Evolutionary conservation across 35 echinoderm and acorn worm species (phyloP).

Genomic region (Hemicentrotus pulcherrimus): DNA sequence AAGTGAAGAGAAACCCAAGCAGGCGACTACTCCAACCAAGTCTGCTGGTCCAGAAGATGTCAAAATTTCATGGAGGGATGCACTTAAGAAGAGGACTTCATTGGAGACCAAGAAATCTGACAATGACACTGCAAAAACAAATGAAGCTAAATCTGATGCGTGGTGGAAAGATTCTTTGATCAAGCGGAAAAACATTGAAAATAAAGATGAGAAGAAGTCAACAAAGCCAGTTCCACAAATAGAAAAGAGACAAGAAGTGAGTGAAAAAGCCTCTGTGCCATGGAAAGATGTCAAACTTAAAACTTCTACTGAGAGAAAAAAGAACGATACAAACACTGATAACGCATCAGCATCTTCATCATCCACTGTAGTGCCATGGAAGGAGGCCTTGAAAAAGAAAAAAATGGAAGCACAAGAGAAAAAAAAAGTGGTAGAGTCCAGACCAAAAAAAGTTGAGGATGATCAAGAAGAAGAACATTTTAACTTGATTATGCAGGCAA

Average conservation of each 20-base stretch:
- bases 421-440: neutral
- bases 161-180: conserved; percentile 44
- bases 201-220: neutral
- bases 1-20: neutral
- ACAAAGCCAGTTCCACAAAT: conserved; percentile 1
- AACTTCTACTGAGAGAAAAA: neutral
- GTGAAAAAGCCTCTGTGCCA: neutral
- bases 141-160: neutral
- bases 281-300: conserved; percentile 33
- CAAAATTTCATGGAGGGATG: conserved; percentile 11
- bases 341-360: neutral
- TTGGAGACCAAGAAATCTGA: conserved; percentile 17
- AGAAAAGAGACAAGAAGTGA: neutral
- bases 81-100: conserved; percentile 37
- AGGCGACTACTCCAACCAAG: neutral
- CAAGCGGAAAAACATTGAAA: neutral
- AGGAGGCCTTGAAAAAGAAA: conserved; percentile 30
- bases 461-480: conserved; percentile 50
- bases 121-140: neutral
- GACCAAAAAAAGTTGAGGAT: conserved; percentile 17
- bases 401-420: conserved; percentile 31
- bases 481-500: conserved; percentile 49
- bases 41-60: neutral
- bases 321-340: neutral
- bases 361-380: conserved; percentile 35